Base-by-base conservation (phyloP, 2,797 vertebrate genomes). In the Cheirogaleus major region DNA sequence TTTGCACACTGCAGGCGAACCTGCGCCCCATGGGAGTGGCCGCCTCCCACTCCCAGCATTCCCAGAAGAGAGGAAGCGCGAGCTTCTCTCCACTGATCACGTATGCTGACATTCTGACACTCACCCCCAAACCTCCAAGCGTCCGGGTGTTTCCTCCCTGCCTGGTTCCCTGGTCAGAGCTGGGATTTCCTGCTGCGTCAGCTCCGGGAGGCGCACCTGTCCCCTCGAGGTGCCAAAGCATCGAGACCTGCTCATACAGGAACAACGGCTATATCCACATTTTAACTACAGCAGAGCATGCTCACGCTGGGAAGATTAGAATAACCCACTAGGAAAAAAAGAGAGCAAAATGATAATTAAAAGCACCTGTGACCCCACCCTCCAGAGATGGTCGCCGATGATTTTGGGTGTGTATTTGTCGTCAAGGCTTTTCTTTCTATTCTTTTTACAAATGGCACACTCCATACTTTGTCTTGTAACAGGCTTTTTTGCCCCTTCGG, bases 1-100 rank as follows among this genome's bases (percentile, higher is more conserved):
- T 2, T 10, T 12, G 25, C 7, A 2, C 7, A 17, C 79, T 11
- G 3, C 35, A 35, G 18, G 4, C 1, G 5, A n/a, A 22, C 11
- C 50, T 4, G 2, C 1, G 14, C 20, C 2, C 45, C 35, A 1
- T 1, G 23, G 25, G 41, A n/a, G 13, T 0, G 0, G 30, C 4
- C 0, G 48, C 14, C 10, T 11, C 23, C 17, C 4, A 1, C 32
- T 52, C 48, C 32, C 7, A 0, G 23, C 25, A 6, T 30, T 45
- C 25, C 41, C 70, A 14, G 15, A 25, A 17, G 18, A 11, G 65
- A 22, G 18, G 20, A 14, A 7, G 8, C 5, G n/a, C 6, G 3
- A 17, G 43, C 1, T 13, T 79, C n/a, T 15, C n/a, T 38, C 10
- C 35, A 32, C 4, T 23, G 55, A 50, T 52, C 76, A 2, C n/a